Conservation (phyloP, 2,888 invertebrate species). For the Matsumyia berberina region DNA sequence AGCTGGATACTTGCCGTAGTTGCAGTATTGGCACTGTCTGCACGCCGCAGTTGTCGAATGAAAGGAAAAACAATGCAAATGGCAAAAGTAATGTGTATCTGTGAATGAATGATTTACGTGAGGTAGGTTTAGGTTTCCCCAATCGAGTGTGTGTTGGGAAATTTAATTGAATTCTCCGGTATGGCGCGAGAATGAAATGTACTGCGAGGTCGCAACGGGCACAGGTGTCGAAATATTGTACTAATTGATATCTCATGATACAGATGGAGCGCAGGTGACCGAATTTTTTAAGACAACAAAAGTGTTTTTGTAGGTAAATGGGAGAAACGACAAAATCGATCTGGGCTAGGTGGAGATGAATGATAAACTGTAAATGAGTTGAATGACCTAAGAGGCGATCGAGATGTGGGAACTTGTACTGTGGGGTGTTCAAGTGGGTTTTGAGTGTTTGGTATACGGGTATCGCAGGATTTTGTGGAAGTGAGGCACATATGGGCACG, state of each 20-base stretch:
- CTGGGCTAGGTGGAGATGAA: background rate
- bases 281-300: conserved; percentile 13
- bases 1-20: conserved; percentile 1
- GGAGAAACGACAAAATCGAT: background rate
- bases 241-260: conserved; percentile 59
- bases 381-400: background rate
- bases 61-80: conserved; percentile 64
- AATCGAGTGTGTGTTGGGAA: conserved; percentile 7
- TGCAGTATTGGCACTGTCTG: conserved; percentile 32
- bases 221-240: conserved; percentile 34
- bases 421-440: too few species aligned
- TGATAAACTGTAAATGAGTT: background rate
- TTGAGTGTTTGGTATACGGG: too few species aligned
- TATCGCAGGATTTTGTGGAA: too few species aligned
- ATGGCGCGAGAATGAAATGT: conserved; percentile 19
- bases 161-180: conserved; percentile 46
- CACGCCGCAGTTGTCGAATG: conserved; percentile 16
- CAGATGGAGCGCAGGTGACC: conserved; percentile 25
- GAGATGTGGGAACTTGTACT: too few species aligned
- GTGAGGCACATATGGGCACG: too few species aligned
- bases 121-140: conserved; percentile 19
- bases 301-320: background rate
- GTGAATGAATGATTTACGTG: conserved; percentile 68
- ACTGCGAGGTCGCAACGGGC: conserved; percentile 6
- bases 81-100: conserved; percentile 43